A percentile compares a stretch with the other conserved stretches of the same genome.
These are phyloP conservation scores for Theristicus caerulescens DNA, from an alignment of 2,113 vertebrate genomes.

Conservation along the genomic window DNA sequence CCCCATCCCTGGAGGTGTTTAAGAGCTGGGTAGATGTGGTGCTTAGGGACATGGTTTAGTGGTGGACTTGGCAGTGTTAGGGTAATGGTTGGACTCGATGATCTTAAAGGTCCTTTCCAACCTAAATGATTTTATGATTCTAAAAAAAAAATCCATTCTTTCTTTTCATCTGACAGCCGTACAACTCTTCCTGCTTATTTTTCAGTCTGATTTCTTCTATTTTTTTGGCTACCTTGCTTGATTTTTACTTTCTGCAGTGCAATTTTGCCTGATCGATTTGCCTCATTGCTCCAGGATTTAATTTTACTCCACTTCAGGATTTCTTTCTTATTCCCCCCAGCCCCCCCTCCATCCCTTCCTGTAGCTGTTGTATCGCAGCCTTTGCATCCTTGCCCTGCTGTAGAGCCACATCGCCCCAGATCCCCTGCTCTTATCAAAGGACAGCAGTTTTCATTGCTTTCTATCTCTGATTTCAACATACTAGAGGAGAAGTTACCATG, in stretches of 20 bases:
- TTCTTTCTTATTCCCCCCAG: background rate
- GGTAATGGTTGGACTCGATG: too few species aligned
- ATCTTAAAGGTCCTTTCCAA: too few species aligned
- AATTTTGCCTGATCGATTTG: background rate
- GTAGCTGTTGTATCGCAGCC: background rate
- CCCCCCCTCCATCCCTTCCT: background rate
- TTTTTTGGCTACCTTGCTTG: background rate
- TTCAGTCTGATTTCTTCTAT: background rate
- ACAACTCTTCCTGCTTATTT: background rate
- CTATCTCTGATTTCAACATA: background rate
- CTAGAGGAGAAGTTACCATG: background rate
- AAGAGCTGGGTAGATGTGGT: too few species aligned
- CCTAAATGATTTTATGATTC: too few species aligned
- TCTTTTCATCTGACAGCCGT: background rate
- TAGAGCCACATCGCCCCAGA: background rate
- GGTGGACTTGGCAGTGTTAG: too few species aligned
- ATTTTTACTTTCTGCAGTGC: background rate
- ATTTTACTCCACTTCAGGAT: background rate
- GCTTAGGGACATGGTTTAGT: too few species aligned
- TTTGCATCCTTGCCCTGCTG: background rate
- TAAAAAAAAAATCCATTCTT: background rate
- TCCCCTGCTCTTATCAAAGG: fast-evolving
- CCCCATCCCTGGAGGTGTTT: too few species aligned
- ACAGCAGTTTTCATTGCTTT: background rate
- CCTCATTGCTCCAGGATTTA: background rate